Evolutionary conservation across 2,888 invertebrate species (phyloP), one percentile per base, ranked within the genome.

Genomic region (Iselma pallidipennis): DNA sequence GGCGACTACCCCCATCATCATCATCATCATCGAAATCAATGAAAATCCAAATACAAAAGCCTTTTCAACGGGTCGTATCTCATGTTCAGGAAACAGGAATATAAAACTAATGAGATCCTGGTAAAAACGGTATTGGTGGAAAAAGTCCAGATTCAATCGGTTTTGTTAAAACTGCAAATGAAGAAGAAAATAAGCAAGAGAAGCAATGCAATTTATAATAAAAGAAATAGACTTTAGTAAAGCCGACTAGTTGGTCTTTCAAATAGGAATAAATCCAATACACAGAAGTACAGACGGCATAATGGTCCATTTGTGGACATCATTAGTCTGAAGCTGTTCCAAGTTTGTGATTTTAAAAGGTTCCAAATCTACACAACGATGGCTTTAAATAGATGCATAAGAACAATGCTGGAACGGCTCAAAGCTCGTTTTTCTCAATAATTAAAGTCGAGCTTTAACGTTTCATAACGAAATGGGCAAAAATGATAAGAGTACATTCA

Each of bases 281-380:
- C 60, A 69, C 66, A 69, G 66, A 61, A 69, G 68, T 66, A 68
- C 71, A 70, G 72, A 71, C 72, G 72, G 74, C 73, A 74, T 74
- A 74, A 76, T 74, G 74, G 71, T 63, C 72, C 74, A 75, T 75
- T 76, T 73, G 72, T 71, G 73, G 74, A 74, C 72, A 74, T 74
- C 74, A 74, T 76, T 76, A 75, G 74, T 70, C 67, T 28, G 69
- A 70, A 72, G 73, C 72, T 74, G 72, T 74, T 74, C 74, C 69
- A 70, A 68, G 70, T 63, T 14, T 37, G 63, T 61, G 59, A 68
- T 68, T 68, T 70, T 67, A 70, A 68, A 70, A 66, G 66, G 68
- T 64, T 63, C 62, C 64, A 57, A 56, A 61, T 61, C 12, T 29
- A 29, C 10, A 29, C n/a, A n/a, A n/a, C n/a, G n/a, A n/a, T n/a